phyloP scores from a whole-genome alignment of 2,797 vertebrate species.

The Cryptoblepharus egeriae region DNA sequence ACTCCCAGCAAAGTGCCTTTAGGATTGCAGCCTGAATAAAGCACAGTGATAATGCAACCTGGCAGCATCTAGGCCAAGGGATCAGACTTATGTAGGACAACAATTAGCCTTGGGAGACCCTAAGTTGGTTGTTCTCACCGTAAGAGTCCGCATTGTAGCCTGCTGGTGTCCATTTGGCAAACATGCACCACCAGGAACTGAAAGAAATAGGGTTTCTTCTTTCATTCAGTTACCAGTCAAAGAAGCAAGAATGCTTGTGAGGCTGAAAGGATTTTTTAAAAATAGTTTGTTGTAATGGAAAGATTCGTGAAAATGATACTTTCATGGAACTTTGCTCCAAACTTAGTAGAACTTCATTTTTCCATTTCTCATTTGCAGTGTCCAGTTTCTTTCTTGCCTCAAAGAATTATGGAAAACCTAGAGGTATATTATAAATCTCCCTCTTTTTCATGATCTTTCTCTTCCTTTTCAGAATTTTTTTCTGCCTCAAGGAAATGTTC shows the following conservation, averaged over 20 bases:
- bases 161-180: too few species aligned
- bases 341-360: constrained; percentile 46
- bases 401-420: constrained; percentile 35
- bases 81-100: too few species aligned
- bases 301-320: constrained; percentile 25
- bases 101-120: too few species aligned
- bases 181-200: too few species aligned
- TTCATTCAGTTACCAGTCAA: constrained; percentile 27
- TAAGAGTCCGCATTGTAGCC: too few species aligned
- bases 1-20: too few species aligned
- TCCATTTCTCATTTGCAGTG: constrained; percentile 49
- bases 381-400: constrained; percentile 47
- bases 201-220: constrained; percentile 27
- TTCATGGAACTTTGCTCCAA: constrained; percentile 35
- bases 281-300: constrained; percentile 34
- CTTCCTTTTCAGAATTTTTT: constrained; percentile 31
- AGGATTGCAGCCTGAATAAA: too few species aligned
- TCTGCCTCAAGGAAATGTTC: constrained; percentile 26
- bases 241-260: constrained; percentile 14
- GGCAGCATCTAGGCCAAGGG: too few species aligned
- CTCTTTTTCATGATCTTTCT: constrained; percentile 34
- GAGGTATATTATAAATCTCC: constrained; percentile 27
- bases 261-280: constrained; percentile 18
- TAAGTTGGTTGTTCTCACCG: too few species aligned
- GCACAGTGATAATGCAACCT: too few species aligned